Evolutionary conservation across 1,140 invertebrate genomes (phyloP).

Genomic region (Drosophila serrata): DNA sequence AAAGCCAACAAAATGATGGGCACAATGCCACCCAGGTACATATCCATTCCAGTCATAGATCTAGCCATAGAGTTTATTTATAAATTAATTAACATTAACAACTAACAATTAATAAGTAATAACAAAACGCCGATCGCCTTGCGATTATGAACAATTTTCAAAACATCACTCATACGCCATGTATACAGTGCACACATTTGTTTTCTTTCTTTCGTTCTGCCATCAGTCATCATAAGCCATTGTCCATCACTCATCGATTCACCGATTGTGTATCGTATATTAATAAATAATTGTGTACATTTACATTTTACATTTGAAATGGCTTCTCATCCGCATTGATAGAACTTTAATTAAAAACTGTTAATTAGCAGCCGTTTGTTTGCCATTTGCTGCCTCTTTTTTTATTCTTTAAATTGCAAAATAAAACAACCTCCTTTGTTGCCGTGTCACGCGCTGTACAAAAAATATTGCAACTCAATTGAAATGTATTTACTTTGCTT

Average conservation of each 20-base stretch:
- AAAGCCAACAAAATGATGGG: slow-evolving; percentile 84
- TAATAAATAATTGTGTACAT: slow-evolving; percentile 33
- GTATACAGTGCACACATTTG: slow-evolving; percentile 41
- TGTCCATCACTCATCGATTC: slow-evolving; percentile 53
- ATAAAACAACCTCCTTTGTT: slow-evolving; percentile 42
- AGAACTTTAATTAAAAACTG: slow-evolving; percentile 70
- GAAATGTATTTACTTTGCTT: slow-evolving; percentile 44
- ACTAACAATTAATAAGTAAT: slow-evolving; percentile 10
- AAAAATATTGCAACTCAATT: slow-evolving; percentile 55
- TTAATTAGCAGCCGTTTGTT: slow-evolving; percentile 72
- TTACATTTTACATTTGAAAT: slow-evolving; percentile 16
- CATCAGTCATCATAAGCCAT: slow-evolving; percentile 17
- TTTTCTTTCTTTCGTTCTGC: slow-evolving; percentile 27
- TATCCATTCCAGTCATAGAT: slow-evolving; percentile 55
- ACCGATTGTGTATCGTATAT: slow-evolving; percentile 40
- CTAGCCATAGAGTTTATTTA: slow-evolving; percentile 63
- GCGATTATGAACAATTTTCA: slow-evolving; percentile 32
- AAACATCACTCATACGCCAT: slow-evolving; percentile 72
- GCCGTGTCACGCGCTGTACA: slow-evolving; percentile 59
- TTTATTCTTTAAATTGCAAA: slow-evolving; percentile 36
- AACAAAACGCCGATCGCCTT: slow-evolving; percentile 24
- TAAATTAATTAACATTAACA: slow-evolving; percentile 65
- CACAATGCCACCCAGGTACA: slow-evolving; percentile 85
- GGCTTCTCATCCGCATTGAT: slow-evolving; percentile 34
- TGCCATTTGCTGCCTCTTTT: slow-evolving; percentile 35